A percentile compares a stretch with the other conserved stretches of the same genome.
These are phyloP conservation scores for Polia nebulosa DNA, from an alignment of 2,888 invertebrate species.

Conservation along the genomic window DNA sequence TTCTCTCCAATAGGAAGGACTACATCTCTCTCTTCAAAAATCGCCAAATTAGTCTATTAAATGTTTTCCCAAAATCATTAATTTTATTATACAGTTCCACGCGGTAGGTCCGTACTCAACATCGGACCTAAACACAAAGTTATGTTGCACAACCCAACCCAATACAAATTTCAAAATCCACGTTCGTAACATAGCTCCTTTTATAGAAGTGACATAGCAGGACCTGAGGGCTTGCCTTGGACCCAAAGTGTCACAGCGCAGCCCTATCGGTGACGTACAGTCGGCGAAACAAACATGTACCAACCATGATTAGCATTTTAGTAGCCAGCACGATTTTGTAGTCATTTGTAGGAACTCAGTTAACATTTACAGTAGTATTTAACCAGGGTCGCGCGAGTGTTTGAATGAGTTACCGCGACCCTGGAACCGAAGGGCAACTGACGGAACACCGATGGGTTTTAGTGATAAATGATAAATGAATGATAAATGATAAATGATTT, in stretches of 20 bases:
- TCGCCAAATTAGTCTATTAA: too few species aligned
- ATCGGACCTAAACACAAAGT: not conserved
- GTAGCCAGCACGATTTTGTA: slow-evolving; percentile 47
- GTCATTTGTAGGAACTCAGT: slow-evolving; percentile 22
- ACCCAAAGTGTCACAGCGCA: slow-evolving; percentile 54
- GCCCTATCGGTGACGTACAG: slow-evolving; percentile 54
- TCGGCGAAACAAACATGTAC: slow-evolving; percentile 25
- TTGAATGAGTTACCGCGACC: too few species aligned
- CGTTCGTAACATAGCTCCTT: slow-evolving; percentile 46
- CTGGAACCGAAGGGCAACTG: too few species aligned
- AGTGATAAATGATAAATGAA: too few species aligned
- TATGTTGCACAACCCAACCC: slow-evolving; percentile 18
- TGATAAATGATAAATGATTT: too few species aligned
- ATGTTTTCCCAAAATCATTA: not conserved
- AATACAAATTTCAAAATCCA: slow-evolving; percentile 59
- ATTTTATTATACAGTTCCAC: not conserved
- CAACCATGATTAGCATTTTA: slow-evolving; percentile 47
- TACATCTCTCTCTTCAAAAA: too few species aligned
- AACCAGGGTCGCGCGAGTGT: too few species aligned
- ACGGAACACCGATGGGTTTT: too few species aligned
- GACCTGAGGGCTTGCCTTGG: slow-evolving; percentile 59
- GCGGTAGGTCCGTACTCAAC: slow-evolving; percentile 37
- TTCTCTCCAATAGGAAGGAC: too few species aligned
- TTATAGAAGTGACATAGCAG: slow-evolving; percentile 47
- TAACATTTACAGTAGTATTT: slow-evolving; percentile 4